These are phyloP conservation scores for Orthonyx spaldingii DNA, from an alignment of 2,113 vertebrate species.

Conservation along the genomic window DNA sequence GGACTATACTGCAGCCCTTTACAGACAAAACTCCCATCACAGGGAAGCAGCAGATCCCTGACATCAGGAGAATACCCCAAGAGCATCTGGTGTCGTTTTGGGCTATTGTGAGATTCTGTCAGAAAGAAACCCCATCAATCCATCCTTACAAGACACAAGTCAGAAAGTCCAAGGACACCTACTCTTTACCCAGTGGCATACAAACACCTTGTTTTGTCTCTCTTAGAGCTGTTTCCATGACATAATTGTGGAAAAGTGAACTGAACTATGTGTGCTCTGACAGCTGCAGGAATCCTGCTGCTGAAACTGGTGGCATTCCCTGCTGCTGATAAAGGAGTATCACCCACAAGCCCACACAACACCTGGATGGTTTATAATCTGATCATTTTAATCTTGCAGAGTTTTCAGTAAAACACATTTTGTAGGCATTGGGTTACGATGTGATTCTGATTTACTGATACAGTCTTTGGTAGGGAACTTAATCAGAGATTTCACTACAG, in stretches of 20 bases:
- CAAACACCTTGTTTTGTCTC: constrained; percentile 4
- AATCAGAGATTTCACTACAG: background rate
- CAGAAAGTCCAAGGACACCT: background rate
- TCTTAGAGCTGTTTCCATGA: constrained; percentile 22
- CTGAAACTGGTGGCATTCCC: constrained; percentile 12
- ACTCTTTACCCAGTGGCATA: background rate
- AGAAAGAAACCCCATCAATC: background rate
- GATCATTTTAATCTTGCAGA: constrained; percentile 43
- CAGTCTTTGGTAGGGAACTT: background rate
- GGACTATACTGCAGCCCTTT: background rate
- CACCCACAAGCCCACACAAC: constrained; percentile 19
- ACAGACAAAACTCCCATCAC: background rate
- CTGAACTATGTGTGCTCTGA: background rate
- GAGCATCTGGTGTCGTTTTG: too few species aligned
- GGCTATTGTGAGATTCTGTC: background rate
- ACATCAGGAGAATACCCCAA: background rate
- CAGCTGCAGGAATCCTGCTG: constrained; percentile 5
- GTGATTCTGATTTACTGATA: constrained; percentile 8
- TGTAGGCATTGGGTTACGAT: constrained; percentile 10
- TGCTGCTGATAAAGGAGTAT: constrained; percentile 17
- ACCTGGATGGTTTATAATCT: background rate
- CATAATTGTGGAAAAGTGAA: constrained; percentile 13
- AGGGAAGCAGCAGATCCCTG: background rate
- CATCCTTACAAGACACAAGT: background rate
- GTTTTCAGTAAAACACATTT: background rate